Conservation (phyloP, 2,888 invertebrate species). For the Ernsta delagoae region DNA sequence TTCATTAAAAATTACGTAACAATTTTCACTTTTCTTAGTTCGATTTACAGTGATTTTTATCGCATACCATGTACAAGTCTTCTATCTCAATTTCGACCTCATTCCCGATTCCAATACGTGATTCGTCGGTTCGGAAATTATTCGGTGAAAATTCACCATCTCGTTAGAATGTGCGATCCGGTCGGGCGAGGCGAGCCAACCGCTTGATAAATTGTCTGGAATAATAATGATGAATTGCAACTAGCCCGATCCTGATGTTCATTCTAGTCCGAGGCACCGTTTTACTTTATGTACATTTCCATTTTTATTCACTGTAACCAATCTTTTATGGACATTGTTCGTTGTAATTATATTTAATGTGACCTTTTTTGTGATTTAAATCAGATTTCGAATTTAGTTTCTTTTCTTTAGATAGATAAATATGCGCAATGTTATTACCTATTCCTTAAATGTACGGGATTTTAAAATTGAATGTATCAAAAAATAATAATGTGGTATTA, state of each 20-base stretch:
- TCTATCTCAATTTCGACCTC: conserved; percentile 83
- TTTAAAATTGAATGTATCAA: neutral
- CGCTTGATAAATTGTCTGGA: conserved; percentile 85
- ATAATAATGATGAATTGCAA: conserved; percentile 85
- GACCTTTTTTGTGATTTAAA: no score
- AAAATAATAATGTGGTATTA: conserved; percentile 41
- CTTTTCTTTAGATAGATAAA: no score
- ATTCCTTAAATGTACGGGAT: neutral
- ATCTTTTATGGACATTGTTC: conserved; percentile 15
- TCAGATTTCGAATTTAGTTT: no score
- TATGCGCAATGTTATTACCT: no score
- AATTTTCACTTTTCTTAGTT: neutral
- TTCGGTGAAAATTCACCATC: conserved; percentile 85
- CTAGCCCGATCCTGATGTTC: conserved; percentile 74
- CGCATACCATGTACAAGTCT: conserved; percentile 70
- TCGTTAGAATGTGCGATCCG: conserved; percentile 84
- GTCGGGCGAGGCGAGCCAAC: conserved; percentile 79
- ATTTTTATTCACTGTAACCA: conserved; percentile 25
- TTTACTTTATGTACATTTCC: conserved; percentile 47
- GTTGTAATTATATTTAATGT: neutral
- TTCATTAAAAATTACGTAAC: neutral
- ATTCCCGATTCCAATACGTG: conserved; percentile 84
- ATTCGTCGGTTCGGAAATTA: conserved; percentile 84
- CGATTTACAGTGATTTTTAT: conserved; percentile 47
- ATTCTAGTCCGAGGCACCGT: conserved; percentile 73